These are phyloP conservation scores for Ypsolopha scabrella DNA, from an alignment of 2,888 invertebrate species.

Conservation along the genomic window DNA sequence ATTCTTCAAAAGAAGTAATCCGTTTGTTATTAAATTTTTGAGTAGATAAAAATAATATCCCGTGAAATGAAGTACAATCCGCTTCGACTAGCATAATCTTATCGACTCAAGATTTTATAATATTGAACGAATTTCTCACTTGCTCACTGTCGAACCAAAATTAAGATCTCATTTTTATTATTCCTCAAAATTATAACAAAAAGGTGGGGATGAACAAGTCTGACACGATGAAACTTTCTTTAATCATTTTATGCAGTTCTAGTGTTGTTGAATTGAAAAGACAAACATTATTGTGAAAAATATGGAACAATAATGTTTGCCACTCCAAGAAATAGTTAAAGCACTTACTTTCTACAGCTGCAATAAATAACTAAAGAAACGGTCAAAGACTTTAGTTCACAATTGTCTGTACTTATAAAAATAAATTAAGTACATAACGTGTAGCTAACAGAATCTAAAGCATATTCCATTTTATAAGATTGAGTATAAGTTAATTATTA, in stretches of 20 bases:
- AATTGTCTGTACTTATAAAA: constrained; percentile 24
- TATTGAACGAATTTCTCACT: constrained; percentile 47
- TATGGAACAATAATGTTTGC: neutral
- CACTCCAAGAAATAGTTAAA: neutral
- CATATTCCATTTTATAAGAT: constrained; percentile 56
- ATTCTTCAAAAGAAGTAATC: constrained; percentile 37
- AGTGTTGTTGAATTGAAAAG: neutral
- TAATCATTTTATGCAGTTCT: neutral
- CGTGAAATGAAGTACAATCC: constrained; percentile 55
- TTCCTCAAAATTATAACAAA: constrained; percentile 7
- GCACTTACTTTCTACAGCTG: neutral
- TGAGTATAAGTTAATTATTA: constrained; percentile 54
- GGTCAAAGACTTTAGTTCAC: neutral
- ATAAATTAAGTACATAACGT: constrained; percentile 55
- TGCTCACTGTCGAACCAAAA: constrained; percentile 61
- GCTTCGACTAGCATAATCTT: constrained; percentile 27
- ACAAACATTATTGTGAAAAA: neutral
- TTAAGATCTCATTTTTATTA: constrained; percentile 56
- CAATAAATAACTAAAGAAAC: neutral
- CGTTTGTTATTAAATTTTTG: constrained; percentile 11
- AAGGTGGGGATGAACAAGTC: neutral
- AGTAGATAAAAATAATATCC: constrained; percentile 17
- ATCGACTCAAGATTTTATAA: constrained; percentile 30
- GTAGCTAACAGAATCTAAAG: constrained; percentile 49
- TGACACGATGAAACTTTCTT: neutral